Conservation (phyloP, 2,888 invertebrate genomes). For the Erebia ligea region DNA sequence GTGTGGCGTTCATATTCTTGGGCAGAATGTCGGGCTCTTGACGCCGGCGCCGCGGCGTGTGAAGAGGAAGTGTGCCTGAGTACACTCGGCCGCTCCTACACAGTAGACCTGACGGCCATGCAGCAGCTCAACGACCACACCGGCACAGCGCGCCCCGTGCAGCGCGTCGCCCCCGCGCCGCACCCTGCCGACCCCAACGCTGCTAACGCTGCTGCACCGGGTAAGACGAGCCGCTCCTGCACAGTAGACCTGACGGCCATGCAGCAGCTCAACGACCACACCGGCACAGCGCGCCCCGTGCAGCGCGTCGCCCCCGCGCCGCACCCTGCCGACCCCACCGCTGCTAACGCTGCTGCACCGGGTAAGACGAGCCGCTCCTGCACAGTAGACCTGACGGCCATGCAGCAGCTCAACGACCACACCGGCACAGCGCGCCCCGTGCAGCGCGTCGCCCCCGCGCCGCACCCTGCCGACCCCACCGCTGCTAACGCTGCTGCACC, state of each 20-base stretch:
- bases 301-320: constrained; percentile 88
- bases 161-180: constrained; percentile 86
- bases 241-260: constrained; percentile 98
- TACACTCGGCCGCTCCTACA: constrained; percentile 96
- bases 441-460: constrained; percentile 88
- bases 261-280: constrained; percentile 99
- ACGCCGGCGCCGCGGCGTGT: constrained; percentile 96
- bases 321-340: constrained; percentile 44
- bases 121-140: constrained; percentile 99
- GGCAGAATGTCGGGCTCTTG: constrained; percentile 96
- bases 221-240: constrained; percentile 88
- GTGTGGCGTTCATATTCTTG: constrained; percentile 96
- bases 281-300: constrained; percentile 96
- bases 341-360: constrained; percentile 87
- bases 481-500: constrained; percentile 85
- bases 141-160: constrained; percentile 96
- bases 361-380: constrained; percentile 87
- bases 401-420: constrained; percentile 99
- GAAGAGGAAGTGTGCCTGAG: constrained; percentile 98
- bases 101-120: constrained; percentile 98
- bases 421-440: constrained; percentile 97
- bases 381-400: constrained; percentile 97
- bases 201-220: constrained; percentile 48
- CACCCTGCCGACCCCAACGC: constrained; percentile 44
- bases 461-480: constrained; percentile 44